A percentile compares a stretch with the other conserved stretches of the same genome.
Conservation (phyloP, 2,888 invertebrate species). For the Helobdella robusta region DNA sequence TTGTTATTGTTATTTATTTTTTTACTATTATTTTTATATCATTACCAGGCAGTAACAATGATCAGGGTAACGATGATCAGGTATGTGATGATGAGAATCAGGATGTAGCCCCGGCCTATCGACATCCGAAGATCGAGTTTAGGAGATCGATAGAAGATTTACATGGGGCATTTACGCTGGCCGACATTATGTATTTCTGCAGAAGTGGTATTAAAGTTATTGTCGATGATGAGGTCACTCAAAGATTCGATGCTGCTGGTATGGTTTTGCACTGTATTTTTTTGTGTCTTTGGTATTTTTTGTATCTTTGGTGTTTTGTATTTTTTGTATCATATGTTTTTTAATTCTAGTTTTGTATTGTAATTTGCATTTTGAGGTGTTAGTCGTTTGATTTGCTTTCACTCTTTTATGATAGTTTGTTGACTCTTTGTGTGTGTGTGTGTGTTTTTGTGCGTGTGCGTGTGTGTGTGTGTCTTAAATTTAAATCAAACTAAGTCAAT, state of each 20-base stretch:
- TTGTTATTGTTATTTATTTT: neutral
- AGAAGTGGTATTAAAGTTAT: conserved; percentile 90
- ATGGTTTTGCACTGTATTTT: conserved; percentile 18
- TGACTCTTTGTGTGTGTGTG: neutral
- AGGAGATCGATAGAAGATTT: conserved; percentile 23
- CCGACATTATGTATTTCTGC: conserved; percentile 75
- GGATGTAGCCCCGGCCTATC: neutral
- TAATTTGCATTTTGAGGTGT: neutral
- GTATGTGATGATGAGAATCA: neutral
- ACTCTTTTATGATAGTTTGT: neutral
- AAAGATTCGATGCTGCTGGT: conserved; percentile 90
- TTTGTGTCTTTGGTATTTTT: neutral
- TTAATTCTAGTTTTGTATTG: neutral
- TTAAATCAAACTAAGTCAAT: neutral
- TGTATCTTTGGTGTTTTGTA: neutral
- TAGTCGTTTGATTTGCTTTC: neutral
- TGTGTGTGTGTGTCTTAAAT: neutral
- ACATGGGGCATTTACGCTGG: conserved; percentile 59
- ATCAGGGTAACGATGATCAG: neutral
- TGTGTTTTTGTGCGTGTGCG: neutral
- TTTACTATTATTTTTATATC: no score
- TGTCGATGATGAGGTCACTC: conserved; percentile 96
- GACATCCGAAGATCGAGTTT: conserved; percentile 10
- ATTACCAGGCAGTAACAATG: neutral
- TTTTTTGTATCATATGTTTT: neutral